Evolutionary conservation across 2,113 vertebrate genomes (phyloP), one percentile per base, ranked within the genome.

Genomic region (Lycaon pictus): DNA sequence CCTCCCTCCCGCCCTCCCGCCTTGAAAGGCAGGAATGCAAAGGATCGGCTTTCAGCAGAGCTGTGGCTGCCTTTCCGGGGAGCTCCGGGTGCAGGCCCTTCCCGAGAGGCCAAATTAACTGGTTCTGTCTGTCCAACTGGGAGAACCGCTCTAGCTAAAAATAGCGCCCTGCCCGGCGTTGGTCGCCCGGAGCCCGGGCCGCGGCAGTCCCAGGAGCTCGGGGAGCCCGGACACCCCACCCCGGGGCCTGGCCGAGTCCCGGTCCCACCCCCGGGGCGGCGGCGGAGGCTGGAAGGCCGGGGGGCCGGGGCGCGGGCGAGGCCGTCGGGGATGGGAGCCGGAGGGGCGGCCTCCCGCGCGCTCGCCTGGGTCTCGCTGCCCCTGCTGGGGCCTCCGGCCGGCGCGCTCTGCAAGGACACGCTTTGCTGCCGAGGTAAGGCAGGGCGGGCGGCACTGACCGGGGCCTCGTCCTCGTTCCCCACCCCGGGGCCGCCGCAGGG

Each of bases 101-200:
- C 95, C 94, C 55, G 51, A 62, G 94, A 80, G 88, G 97, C 95
- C 90, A 43, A 81, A 90, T 96, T 93, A 98, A 98, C 98, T 97
- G 95, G 98, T 98, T 98, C 96, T 79, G 96, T 98, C 97, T 95
- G 98, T 97, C 90, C 22, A 79, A 98, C 98, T 90, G 95, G 97
- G 97, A 98, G 96, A 97, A 81, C 97, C 96, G 98, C 98, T 97
- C 95, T 89, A 11, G 87, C 97, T 97, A 97, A 98, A 97, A 98
- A 96, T 97, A 98, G 98, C 71, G 94, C 63, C 94, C 87, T 83
- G 94, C 90, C 74, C 94, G 13, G 88, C n/a, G 35, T 63, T 29
- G 58, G 55, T 60, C 32, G 65, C 65, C 71, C 0, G 29, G 16
- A 77, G 56, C 81, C 71, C 17, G n/a, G 79, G 71, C 97, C 51